Conservation (phyloP, 1,140 invertebrate genomes). For the Drosophila nasuta region DNA sequence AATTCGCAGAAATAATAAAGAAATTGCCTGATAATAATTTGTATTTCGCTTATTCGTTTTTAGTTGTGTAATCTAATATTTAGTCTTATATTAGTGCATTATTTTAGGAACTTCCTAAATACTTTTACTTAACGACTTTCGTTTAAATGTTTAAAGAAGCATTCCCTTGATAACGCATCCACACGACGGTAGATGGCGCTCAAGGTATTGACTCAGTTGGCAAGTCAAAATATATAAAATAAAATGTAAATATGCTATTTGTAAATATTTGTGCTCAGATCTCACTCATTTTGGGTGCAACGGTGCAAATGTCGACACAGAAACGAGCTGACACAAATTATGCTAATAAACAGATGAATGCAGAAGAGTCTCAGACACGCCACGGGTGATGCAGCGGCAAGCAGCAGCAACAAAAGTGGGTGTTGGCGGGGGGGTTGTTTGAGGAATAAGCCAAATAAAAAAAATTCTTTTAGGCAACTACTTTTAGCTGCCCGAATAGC, state of each 20-base stretch:
- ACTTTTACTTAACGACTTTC: no score
- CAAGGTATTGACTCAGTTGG: slow-evolving; percentile 5
- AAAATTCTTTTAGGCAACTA: slow-evolving; percentile 42
- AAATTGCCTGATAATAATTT: no score
- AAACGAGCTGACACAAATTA: slow-evolving; percentile 63
- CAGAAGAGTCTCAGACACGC: slow-evolving; percentile 20
- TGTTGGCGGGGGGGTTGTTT: neutral
- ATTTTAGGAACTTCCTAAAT: no score
- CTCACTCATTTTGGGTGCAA: slow-evolving; percentile 19
- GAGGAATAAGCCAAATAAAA: slow-evolving; percentile 12
- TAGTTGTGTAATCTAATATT: no score
- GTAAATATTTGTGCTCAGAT: slow-evolving; percentile 37
- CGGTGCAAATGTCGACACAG: slow-evolving; percentile 23
- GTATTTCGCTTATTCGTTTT: no score
- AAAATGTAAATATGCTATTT: slow-evolving; percentile 33
- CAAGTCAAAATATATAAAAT: slow-evolving; percentile 4
- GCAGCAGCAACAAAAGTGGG: slow-evolving; percentile 12
- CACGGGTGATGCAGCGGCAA: slow-evolving; percentile 45
- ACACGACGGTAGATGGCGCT: neutral
- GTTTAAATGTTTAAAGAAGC: neutral
- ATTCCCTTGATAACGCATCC: neutral
- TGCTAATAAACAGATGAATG: slow-evolving; percentile 66
- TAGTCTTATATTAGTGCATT: no score
- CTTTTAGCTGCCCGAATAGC: slow-evolving; percentile 34
- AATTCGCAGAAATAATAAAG: no score